These are phyloP conservation scores for Amiota communis DNA, from an alignment of 2,888 invertebrate species.

Conservation along the genomic window DNA sequence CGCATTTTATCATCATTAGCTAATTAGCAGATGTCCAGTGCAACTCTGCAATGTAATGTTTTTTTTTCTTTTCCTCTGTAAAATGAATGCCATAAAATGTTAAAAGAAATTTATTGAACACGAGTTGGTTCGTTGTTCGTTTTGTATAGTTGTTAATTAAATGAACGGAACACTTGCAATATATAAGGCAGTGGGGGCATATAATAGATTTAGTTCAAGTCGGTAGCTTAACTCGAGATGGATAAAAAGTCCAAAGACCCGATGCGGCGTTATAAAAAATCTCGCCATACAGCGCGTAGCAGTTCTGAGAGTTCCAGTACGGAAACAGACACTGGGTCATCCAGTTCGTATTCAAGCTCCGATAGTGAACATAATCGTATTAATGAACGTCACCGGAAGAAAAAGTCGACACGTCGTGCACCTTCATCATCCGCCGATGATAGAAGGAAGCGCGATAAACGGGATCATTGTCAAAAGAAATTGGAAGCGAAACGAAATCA, in stretches of 20 bases:
- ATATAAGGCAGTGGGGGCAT: no score
- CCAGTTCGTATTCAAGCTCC: constrained; percentile 70
- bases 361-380: constrained; percentile 62
- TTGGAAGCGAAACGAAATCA: constrained; percentile 72
- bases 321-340: constrained; percentile 68
- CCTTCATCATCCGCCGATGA: constrained; percentile 77
- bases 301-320: constrained; percentile 70
- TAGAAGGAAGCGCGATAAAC: constrained; percentile 69
- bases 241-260: constrained; percentile 72
- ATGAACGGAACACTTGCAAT: no score
- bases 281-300: constrained; percentile 62
- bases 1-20: no score
- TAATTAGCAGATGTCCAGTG: no score
- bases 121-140: no score
- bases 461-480: constrained; percentile 72
- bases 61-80: no score
- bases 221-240: constrained; percentile 47
- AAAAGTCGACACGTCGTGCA: constrained; percentile 73
- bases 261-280: constrained; percentile 70
- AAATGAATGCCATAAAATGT: no score
- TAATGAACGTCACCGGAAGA: constrained; percentile 71
- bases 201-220: no score
- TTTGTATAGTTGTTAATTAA: no score
- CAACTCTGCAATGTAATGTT: no score
- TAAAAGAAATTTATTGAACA: no score